Percentiles rank a stretch among this genome's conserved stretches.
phyloP scores from a whole-genome alignment of 2,797 vertebrate genomes.

The Artibeus lituratus region DNA sequence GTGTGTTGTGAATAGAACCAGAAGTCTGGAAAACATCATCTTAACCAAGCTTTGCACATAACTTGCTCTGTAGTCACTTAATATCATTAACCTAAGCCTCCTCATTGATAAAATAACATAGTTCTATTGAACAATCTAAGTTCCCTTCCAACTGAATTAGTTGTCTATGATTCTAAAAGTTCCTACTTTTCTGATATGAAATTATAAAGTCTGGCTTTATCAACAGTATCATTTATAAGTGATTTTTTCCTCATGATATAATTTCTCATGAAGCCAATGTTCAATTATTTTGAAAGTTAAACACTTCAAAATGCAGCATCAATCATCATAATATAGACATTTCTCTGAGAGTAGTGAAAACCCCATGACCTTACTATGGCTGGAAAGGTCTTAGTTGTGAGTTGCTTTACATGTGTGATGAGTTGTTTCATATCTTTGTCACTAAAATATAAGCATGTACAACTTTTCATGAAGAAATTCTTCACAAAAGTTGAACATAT shows the following conservation, averaged over 20 bases:
- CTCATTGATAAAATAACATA: neutral
- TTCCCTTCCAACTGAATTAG: neutral
- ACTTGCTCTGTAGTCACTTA: neutral
- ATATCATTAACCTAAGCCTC: neutral
- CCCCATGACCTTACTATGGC: neutral
- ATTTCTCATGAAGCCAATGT: neutral
- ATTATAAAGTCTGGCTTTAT: neutral
- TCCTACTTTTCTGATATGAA: neutral
- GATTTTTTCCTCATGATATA: neutral
- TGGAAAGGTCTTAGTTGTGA: neutral
- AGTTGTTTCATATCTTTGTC: slow-evolving; percentile 32
- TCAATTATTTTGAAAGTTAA: slow-evolving; percentile 8
- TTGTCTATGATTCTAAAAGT: neutral
- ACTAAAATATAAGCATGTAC: neutral
- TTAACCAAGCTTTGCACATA: neutral
- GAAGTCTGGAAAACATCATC: neutral
- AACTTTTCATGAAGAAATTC: neutral
- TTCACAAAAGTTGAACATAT: neutral
- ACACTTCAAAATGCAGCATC: neutral
- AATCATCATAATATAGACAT: neutral
- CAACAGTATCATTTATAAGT: neutral
- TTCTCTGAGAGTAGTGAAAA: neutral
- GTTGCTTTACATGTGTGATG: neutral
- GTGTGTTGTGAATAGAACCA: neutral
- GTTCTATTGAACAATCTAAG: neutral